A percentile compares a stretch with the other conserved stretches of the same genome.
Conservation (phyloP, 1,140 invertebrate genomes). For the Chironomus striatipennis region DNA sequence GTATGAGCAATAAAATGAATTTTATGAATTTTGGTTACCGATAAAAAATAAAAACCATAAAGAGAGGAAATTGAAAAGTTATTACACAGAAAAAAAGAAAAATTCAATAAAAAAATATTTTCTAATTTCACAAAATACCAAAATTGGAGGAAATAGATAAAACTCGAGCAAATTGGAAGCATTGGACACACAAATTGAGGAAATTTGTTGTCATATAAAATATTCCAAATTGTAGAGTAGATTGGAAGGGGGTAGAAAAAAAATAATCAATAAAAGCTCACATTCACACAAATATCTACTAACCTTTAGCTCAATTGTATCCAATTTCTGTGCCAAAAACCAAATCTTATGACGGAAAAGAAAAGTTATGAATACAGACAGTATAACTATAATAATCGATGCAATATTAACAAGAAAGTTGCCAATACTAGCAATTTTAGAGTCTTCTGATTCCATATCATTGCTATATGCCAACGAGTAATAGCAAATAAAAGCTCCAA, state of each 20-base stretch:
- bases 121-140: not conserved
- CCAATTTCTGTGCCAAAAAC: not conserved
- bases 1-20: no score
- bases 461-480: not conserved
- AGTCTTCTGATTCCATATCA: not conserved
- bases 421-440: not conserved
- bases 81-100: no score
- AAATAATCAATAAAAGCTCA: not conserved
- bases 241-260: not conserved
- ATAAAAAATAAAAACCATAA: no score
- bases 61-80: no score
- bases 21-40: no score
- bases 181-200: not conserved
- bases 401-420: not conserved
- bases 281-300: no score
- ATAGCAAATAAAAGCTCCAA: conserved; percentile 6
- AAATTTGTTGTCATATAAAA: not conserved
- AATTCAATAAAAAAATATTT: not conserved
- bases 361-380: not conserved
- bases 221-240: not conserved
- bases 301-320: not conserved
- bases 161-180: not conserved
- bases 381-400: not conserved
- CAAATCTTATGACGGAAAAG: not conserved
- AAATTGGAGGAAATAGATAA: not conserved